Conservation (phyloP, 2,888 invertebrate species). For the Cyclophora albipunctata region DNA sequence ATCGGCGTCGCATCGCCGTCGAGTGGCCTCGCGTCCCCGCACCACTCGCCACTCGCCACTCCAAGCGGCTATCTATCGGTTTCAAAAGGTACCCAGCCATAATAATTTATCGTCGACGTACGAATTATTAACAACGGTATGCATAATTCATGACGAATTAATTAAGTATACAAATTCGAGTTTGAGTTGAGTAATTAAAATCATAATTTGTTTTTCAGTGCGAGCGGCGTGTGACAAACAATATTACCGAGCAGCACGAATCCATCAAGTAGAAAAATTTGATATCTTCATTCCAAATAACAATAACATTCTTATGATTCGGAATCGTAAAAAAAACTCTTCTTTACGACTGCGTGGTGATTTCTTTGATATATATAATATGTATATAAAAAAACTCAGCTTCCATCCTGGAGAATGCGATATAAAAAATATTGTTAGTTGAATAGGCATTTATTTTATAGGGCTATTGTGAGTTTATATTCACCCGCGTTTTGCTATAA, state of each 20-base stretch:
- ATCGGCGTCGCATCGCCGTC: too few species aligned
- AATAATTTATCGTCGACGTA: too few species aligned
- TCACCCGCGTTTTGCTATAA: slow-evolving; percentile 14
- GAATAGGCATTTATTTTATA: slow-evolving; percentile 50
- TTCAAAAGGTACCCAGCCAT: too few species aligned
- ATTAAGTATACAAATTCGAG: too few species aligned
- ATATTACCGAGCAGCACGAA: slow-evolving; percentile 11
- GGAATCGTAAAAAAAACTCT: slow-evolving; percentile 18
- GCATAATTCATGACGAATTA: too few species aligned
- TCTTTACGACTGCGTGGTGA: slow-evolving; percentile 20
- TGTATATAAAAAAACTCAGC: slow-evolving; percentile 9
- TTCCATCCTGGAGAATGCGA: slow-evolving; percentile 11
- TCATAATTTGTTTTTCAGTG: too few species aligned
- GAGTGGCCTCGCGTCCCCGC: too few species aligned
- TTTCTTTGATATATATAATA: slow-evolving; percentile 11
- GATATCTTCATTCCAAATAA: slow-evolving; percentile 19
- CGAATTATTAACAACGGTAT: too few species aligned
- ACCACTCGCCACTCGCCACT: too few species aligned
- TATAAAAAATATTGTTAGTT: slow-evolving; percentile 44
- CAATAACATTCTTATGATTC: slow-evolving; percentile 20
- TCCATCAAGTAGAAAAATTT: slow-evolving; percentile 16
- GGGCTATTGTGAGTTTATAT: slow-evolving; percentile 37
- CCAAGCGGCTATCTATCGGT: too few species aligned
- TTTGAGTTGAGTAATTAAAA: too few species aligned
- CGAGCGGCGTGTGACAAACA: not conserved